Evolutionary conservation across 2,888 invertebrate species (phyloP).

Genomic region (Amaurobius ferox): DNA sequence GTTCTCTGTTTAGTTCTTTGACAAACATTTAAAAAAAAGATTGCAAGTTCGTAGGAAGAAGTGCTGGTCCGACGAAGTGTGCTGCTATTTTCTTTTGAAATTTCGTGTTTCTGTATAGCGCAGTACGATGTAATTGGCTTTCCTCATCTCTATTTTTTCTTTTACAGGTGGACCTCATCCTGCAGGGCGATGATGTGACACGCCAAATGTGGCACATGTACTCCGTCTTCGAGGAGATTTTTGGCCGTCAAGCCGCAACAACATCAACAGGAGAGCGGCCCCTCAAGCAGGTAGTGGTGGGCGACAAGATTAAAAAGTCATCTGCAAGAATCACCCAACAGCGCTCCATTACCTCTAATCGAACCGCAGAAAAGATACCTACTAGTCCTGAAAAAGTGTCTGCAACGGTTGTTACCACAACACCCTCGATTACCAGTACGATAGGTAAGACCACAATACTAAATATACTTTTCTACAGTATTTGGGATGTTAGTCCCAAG

Average conservation of each 20-base stretch:
- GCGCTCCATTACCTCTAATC: not conserved
- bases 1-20: too few species aligned
- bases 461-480: too few species aligned
- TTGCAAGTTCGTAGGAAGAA: too few species aligned
- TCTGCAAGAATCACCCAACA: not conserved
- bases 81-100: too few species aligned
- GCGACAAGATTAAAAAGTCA: conserved; percentile 35
- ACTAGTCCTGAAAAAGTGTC: not conserved
- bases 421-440: not conserved
- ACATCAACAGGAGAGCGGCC: conserved; percentile 48
- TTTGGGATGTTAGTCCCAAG: too few species aligned
- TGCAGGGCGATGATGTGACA: conserved; percentile 77
- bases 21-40: too few species aligned
- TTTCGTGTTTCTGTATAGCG: too few species aligned
- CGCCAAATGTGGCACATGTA: conserved; percentile 78
- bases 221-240: conserved; percentile 77
- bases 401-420: not conserved
- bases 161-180: conserved; percentile 76
- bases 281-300: conserved; percentile 67
- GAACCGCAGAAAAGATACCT: not conserved
- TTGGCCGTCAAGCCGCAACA: conserved; percentile 74
- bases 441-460: too few species aligned
- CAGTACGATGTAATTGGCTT: too few species aligned
- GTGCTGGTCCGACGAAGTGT: too few species aligned
- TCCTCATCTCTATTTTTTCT: too few species aligned